These are phyloP conservation scores for Cerastis leucographa DNA, from an alignment of 2,888 invertebrate genomes.

Conservation along the genomic window DNA sequence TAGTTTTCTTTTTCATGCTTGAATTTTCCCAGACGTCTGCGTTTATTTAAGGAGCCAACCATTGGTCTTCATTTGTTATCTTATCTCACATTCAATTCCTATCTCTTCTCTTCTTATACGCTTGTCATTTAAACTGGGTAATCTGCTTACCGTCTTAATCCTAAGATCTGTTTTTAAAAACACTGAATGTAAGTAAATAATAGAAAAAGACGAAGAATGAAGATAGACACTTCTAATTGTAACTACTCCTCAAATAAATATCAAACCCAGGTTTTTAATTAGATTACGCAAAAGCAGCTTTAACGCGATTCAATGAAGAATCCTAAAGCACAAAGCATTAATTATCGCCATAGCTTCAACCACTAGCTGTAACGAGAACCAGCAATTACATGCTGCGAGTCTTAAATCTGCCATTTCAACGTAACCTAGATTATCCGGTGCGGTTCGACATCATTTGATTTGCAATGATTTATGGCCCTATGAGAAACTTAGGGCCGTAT, in stretches of 20 bases:
- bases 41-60: constrained; percentile 26
- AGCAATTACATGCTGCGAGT: constrained; percentile 73
- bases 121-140: background rate
- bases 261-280: background rate
- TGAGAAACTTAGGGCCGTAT: constrained; percentile 78
- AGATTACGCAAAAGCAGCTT: background rate
- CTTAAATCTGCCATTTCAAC: constrained; percentile 79
- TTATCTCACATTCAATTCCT: background rate
- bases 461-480: constrained; percentile 82
- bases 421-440: constrained; percentile 70
- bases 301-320: constrained; percentile 36
- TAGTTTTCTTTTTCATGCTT: constrained; percentile 22
- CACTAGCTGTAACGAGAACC: constrained; percentile 68
- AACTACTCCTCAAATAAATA: background rate
- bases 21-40: constrained; percentile 15
- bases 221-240: background rate
- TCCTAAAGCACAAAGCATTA: constrained; percentile 38
- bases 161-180: background rate
- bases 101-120: background rate
- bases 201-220: no score
- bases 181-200: background rate
- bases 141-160: background rate
- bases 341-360: constrained; percentile 58
- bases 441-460: constrained; percentile 82
- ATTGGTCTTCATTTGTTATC: background rate